Percentiles rank a stretch among this genome's conserved stretches.
phyloP scores from a whole-genome alignment of 2,888 invertebrate species.

The Noctua pronuba region DNA sequence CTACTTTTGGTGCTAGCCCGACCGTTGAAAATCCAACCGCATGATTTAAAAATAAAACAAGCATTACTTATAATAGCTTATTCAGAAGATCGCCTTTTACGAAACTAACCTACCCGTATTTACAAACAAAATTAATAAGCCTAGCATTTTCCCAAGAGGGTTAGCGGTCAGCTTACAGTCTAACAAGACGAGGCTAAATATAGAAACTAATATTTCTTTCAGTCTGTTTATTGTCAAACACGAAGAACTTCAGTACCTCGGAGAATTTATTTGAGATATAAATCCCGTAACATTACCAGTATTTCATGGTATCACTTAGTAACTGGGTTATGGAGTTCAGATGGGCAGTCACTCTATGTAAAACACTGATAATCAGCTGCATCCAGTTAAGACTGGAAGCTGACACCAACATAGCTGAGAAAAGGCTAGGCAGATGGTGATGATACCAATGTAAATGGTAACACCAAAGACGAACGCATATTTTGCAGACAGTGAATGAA shows the following conservation, averaged over 20 bases:
- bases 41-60: background rate
- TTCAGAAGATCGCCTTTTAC: background rate
- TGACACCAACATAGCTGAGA: too few species aligned
- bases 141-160: constrained; percentile 1
- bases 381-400: too few species aligned
- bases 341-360: too few species aligned
- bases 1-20: background rate
- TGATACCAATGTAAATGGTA: too few species aligned
- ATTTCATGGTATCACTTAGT: background rate
- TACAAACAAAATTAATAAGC: constrained; percentile 25
- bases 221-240: background rate
- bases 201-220: constrained; percentile 15
- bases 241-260: background rate
- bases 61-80: background rate
- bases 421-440: too few species aligned
- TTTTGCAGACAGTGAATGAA: too few species aligned
- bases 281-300: background rate
- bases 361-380: too few species aligned
- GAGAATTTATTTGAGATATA: background rate
- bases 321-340: too few species aligned
- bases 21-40: background rate
- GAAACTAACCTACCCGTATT: background rate
- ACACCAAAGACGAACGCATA: too few species aligned
- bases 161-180: constrained; percentile 19
- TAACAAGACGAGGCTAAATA: constrained; percentile 8